These are phyloP conservation scores for Urechis unicinctus DNA, from an alignment of 2,888 invertebrate species.

Conservation along the genomic window DNA sequence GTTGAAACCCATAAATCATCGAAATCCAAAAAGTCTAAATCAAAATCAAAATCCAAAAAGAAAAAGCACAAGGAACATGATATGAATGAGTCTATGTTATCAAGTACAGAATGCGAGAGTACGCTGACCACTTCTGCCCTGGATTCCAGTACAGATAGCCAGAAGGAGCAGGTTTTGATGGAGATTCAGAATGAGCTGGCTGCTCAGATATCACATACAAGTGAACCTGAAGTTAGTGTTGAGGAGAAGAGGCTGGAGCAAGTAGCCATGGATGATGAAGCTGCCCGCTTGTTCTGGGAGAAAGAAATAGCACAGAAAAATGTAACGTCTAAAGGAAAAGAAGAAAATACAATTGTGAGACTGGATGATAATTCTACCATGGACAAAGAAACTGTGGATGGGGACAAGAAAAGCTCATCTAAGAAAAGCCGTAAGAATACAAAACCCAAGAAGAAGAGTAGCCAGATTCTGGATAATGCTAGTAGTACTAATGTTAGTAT, in stretches of 20 bases:
- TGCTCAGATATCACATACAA: background rate
- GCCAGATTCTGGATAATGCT: background rate
- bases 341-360: too few relatives aligned
- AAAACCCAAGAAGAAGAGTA: background rate
- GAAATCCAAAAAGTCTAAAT: conserved; percentile 24
- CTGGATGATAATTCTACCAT: too few relatives aligned
- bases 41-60: conserved; percentile 5
- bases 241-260: too few relatives aligned
- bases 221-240: background rate
- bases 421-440: background rate
- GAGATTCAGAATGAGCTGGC: background rate
- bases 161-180: background rate
- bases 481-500: too few relatives aligned
- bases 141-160: background rate
- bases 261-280: too few relatives aligned
- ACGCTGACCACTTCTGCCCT: too few relatives aligned
- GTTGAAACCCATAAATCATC: conserved; percentile 5
- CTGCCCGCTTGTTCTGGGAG: too few relatives aligned
- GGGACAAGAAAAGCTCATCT: background rate
- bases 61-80: background rate
- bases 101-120: background rate
- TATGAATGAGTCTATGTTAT: background rate
- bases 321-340: too few relatives aligned
- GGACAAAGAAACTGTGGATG: too few relatives aligned
- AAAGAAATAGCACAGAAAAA: too few relatives aligned